Conservation (phyloP, 2,113 vertebrate genomes). For the Trinectes maculatus region DNA sequence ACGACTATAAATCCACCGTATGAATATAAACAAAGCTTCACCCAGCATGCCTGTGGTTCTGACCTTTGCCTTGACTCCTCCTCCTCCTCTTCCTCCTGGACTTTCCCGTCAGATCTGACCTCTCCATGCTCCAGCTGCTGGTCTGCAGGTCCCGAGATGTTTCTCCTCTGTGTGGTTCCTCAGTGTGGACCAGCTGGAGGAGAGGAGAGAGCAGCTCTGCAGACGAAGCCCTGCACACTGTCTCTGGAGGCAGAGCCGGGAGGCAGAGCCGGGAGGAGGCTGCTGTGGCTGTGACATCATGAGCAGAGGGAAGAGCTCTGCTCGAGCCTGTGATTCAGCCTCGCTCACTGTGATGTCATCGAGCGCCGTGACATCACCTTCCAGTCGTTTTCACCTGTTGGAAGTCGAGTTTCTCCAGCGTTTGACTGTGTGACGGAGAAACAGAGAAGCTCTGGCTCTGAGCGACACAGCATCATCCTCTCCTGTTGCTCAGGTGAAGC, state of each 20-base stretch:
- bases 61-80: constrained; percentile 62
- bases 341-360: neutral
- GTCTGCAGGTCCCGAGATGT: constrained; percentile 18
- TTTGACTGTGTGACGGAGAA: too few relatives aligned
- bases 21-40: neutral
- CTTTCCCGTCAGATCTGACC: constrained; percentile 30
- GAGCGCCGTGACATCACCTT: constrained; percentile 1
- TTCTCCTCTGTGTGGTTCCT: neutral
- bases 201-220: constrained; percentile 24
- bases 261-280: too few relatives aligned
- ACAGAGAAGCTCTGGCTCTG: too few relatives aligned
- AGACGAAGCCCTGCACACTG: constrained; percentile 24
- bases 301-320: constrained; percentile 16
- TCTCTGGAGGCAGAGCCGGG: constrained; percentile 40
- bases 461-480: too few relatives aligned
- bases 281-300: constrained; percentile 59
- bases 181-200: neutral
- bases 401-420: too few relatives aligned
- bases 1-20: too few relatives aligned
- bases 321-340: constrained; percentile 24
- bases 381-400: too few relatives aligned
- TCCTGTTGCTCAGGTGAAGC: too few relatives aligned
- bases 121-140: constrained; percentile 40
- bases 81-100: constrained; percentile 64
- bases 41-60: constrained; percentile 1